Evolutionary conservation across 2,113 vertebrate species (phyloP).

Genomic region (Trachemys scripta): DNA sequence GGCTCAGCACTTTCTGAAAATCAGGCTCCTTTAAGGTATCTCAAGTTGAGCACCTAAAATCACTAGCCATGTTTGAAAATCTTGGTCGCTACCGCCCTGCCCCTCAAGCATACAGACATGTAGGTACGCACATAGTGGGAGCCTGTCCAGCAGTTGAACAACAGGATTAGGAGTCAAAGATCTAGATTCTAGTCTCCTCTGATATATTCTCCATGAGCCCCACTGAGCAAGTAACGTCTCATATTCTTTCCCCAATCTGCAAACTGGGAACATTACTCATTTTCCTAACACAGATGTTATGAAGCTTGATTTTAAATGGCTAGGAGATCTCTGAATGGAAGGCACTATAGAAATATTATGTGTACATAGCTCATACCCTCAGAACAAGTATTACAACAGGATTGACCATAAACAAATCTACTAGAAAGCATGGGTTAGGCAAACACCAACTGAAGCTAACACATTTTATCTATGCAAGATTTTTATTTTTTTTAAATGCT

Average conservation of each 20-base stretch:
- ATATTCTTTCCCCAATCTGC: accelerated
- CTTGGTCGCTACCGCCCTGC: background rate
- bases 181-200: background rate
- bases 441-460: background rate
- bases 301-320: background rate
- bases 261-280: accelerated
- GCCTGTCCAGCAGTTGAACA: too few relatives aligned
- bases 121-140: too few relatives aligned
- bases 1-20: background rate
- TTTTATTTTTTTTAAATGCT: background rate
- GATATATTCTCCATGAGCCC: background rate
- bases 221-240: background rate
- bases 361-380: background rate
- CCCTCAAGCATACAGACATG: background rate
- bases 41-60: background rate
- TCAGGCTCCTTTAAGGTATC: background rate
- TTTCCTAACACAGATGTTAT: background rate
- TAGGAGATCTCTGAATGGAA: background rate
- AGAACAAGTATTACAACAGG: background rate
- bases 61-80: background rate
- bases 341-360: accelerated
- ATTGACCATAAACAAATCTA: background rate
- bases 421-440: background rate
- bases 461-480: background rate
- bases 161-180: too few relatives aligned